Percentiles rank a stretch among this genome's conserved stretches.
Evolutionary conservation across 2,113 vertebrate species (phyloP).

Genomic region (Motacilla alba): DNA sequence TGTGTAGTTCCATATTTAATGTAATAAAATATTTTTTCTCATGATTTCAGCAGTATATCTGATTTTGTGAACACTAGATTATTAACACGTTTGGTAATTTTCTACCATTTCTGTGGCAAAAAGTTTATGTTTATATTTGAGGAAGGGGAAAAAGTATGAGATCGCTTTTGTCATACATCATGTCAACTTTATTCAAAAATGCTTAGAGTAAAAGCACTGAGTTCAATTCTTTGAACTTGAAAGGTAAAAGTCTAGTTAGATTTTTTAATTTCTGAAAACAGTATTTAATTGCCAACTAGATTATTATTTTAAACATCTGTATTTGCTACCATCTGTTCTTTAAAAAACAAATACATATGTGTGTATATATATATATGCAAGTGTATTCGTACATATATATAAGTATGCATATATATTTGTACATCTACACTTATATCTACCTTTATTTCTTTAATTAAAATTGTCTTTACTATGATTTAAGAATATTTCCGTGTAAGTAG

Average conservation of each 20-base stretch:
- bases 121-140: not conserved
- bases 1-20: not conserved
- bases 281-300: not conserved
- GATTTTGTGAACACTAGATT: not conserved
- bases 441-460: not conserved
- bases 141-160: not conserved
- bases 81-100: not conserved
- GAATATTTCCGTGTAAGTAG: not conserved
- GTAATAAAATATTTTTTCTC: not conserved
- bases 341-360: not conserved
- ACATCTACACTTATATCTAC: not conserved
- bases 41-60: not conserved
- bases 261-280: not conserved
- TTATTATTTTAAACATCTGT: not conserved
- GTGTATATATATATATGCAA: not conserved
- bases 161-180: not conserved
- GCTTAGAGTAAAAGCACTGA: not conserved
- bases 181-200: not conserved
- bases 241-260: not conserved
- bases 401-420: not conserved
- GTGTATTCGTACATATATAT: not conserved
- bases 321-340: not conserved
- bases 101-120: not conserved
- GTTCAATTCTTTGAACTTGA: not conserved
- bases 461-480: not conserved